phyloP scores from a whole-genome alignment of 2,113 vertebrate genomes.

The Gasterosteus nipponicus region DNA sequence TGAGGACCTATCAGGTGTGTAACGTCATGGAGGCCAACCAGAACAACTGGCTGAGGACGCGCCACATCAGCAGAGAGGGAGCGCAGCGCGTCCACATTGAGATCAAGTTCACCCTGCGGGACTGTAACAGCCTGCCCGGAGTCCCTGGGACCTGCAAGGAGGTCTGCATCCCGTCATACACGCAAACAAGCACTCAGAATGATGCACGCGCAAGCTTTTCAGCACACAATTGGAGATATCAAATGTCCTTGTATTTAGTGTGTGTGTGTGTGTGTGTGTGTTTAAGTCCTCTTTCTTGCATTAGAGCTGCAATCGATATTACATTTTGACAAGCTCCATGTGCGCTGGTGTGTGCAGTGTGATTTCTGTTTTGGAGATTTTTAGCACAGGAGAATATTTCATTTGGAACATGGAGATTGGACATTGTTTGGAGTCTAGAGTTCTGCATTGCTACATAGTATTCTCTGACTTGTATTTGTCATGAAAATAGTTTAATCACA shows the following conservation, averaged over 20 bases:
- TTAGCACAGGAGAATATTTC: slow-evolving; percentile 11
- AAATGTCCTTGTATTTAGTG: not conserved
- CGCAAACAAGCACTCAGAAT: not conserved
- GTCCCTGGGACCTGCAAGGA: slow-evolving; percentile 88
- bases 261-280: slow-evolving; percentile 11
- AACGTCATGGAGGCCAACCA: slow-evolving; percentile 87
- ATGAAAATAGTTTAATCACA: slow-evolving; percentile 13
- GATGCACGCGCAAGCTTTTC: slow-evolving; percentile 1
- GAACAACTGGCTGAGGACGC: slow-evolving; percentile 87
- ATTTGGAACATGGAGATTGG: slow-evolving; percentile 12
- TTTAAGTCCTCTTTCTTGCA: slow-evolving; percentile 11
- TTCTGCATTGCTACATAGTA: not conserved
- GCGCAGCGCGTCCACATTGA: slow-evolving; percentile 87
- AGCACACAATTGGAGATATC: slow-evolving; percentile 5
- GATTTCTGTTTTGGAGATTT: slow-evolving; percentile 7
- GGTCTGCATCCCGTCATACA: slow-evolving; percentile 49
- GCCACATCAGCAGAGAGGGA: slow-evolving; percentile 82
- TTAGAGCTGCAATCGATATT: slow-evolving; percentile 13
- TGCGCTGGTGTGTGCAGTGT: not conserved
- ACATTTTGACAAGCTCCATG: slow-evolving; percentile 3
- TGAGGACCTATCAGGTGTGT: slow-evolving; percentile 87
- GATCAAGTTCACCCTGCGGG: slow-evolving; percentile 87
- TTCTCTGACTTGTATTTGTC: not conserved
- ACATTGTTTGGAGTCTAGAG: slow-evolving; percentile 3
- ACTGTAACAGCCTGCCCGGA: slow-evolving; percentile 87